phyloP scores from a whole-genome alignment of 1,140 invertebrate genomes.

The Homarus americanus region DNA sequence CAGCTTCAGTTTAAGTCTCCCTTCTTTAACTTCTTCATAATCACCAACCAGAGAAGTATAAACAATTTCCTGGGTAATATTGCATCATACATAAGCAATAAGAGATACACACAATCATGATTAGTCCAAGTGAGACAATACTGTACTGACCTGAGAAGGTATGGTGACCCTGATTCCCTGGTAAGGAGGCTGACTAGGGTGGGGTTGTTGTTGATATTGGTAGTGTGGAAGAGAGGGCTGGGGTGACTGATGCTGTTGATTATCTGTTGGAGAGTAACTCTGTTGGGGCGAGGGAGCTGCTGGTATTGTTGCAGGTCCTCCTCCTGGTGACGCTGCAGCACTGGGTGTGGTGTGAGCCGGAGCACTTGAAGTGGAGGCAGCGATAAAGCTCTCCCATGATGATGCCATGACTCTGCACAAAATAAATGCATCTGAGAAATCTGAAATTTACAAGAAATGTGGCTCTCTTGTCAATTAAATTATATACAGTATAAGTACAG shows the following conservation, averaged over 20 bases:
- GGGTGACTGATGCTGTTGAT: slow-evolving; percentile 5
- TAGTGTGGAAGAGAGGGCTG: slow-evolving; percentile 16
- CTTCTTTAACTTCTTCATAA: too few species aligned
- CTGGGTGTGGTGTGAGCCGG: slow-evolving; percentile 31
- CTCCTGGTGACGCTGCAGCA: not conserved
- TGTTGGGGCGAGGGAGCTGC: not conserved
- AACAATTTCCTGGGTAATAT: too few species aligned
- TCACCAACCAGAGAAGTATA: too few species aligned
- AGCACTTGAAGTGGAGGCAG: slow-evolving; percentile 28
- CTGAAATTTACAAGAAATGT: too few species aligned
- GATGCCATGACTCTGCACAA: slow-evolving; percentile 43
- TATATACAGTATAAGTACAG: too few species aligned
- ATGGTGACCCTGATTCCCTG: slow-evolving; percentile 57
- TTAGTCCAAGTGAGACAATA: too few species aligned
- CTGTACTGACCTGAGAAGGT: slow-evolving; percentile 37
- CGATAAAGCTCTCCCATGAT: slow-evolving; percentile 63
- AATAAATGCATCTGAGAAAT: not conserved
- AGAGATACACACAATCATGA: too few species aligned
- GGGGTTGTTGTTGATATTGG: slow-evolving; percentile 18
- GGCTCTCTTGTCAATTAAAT: too few species aligned
- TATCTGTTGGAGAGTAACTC: slow-evolving; percentile 14
- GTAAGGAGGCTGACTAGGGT: slow-evolving; percentile 18
- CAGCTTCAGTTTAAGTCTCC: too few species aligned
- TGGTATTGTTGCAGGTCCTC: not conserved
- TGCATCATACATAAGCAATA: too few species aligned